Evolutionary conservation across 2,113 vertebrate species (phyloP), one percentile per base, ranked within the genome.

Genomic region (Shinisaurus crocodilurus): DNA sequence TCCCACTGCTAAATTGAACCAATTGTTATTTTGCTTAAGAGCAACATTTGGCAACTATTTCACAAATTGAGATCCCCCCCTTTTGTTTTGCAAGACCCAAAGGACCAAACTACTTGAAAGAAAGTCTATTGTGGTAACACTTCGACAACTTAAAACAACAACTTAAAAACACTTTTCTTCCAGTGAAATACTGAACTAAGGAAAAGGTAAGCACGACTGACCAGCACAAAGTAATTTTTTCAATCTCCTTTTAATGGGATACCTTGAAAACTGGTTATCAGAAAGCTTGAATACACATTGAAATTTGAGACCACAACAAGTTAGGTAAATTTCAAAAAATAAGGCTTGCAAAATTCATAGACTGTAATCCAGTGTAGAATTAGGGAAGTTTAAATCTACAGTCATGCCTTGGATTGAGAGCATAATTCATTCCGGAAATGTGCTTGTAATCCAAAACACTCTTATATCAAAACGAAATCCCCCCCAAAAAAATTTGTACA

Each of bases 1-100:
- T 91, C 63, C 40, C 88, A 20, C 89, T 93, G 79, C 85, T 93
- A 88, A 81, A 92, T n/a, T 91, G 81, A 91, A 87, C 50, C 80
- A 84, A 82, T 48, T 82, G 40, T 75, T 75, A 45, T 81, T 85
- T 80, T 79, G 37, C 84, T 90, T 82, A 75, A 65, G 25, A 82
- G 70, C 69, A 90, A 87, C 79, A 75, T 87, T 87, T 82, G 43
- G 50, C 69, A 82, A 87, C 43, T 82, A 57, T 87, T 63, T 87
- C 27, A 60, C 1, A 29, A 34, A 86, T 60, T 20, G 9, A 79
- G 23, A 7, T 16, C n/a, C 37, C 3, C 29, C 34, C 23, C 23
- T 88, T 81, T 23, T 6, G 34, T 57, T 80, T 57, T 37, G 4
- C 50, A 74, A 37, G 9, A 20, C 37, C 40, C 77, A 75, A 63